These are phyloP conservation scores for Bicyclus anynana DNA, from an alignment of 1,140 invertebrate genomes.

Conservation along the genomic window DNA sequence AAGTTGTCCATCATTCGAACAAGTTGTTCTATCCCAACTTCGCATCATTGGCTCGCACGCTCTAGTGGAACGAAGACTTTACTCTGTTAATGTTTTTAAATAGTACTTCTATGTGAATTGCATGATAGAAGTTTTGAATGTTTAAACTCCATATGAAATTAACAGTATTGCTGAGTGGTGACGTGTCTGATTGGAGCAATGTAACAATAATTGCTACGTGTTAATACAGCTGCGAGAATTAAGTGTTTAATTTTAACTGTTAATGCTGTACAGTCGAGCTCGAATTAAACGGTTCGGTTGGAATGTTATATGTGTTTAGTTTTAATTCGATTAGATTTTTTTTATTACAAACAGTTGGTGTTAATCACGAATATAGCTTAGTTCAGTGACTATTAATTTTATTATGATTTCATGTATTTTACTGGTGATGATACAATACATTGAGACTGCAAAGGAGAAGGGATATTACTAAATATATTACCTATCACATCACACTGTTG, in stretches of 20 bases:
- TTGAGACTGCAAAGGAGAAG: too few relatives aligned
- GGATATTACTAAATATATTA: too few relatives aligned
- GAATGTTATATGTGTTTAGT: not conserved
- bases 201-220: not conserved
- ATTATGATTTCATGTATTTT: too few relatives aligned
- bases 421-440: too few relatives aligned
- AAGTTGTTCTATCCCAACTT: too few relatives aligned
- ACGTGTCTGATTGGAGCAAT: constrained; percentile 1
- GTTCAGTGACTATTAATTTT: too few relatives aligned
- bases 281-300: not conserved
- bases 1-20: too few relatives aligned
- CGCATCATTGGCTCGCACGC: too few relatives aligned
- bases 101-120: constrained; percentile 21
- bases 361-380: not conserved
- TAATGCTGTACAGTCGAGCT: not conserved
- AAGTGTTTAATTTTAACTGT: not conserved
- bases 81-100: constrained; percentile 20
- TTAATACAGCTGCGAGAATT: not conserved
- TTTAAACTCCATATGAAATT: not conserved
- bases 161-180: not conserved
- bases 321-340: not conserved
- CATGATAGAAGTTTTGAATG: constrained; percentile 13
- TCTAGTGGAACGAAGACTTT: too few relatives aligned
- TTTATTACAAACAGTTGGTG: not conserved
- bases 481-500: too few relatives aligned